These are phyloP conservation scores for Dufourea novaeangliae DNA, from an alignment of 1,140 invertebrate genomes.

Conservation along the genomic window DNA sequence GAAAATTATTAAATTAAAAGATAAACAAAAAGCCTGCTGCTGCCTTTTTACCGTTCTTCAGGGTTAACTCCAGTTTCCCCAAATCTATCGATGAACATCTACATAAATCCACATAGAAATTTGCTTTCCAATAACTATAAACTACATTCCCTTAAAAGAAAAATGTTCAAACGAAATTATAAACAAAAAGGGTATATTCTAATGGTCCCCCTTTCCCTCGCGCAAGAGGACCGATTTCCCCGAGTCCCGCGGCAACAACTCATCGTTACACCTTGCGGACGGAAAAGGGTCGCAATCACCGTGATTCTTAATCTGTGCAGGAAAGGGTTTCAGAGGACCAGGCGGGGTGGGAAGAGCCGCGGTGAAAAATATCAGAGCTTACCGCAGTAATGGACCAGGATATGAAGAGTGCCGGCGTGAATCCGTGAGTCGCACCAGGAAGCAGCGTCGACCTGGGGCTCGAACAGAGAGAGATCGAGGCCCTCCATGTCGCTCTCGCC, in stretches of 20 bases:
- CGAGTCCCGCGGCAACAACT: background rate
- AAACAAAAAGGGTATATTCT: background rate
- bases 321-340: background rate
- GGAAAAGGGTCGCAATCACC: constrained; percentile 1
- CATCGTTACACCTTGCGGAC: background rate
- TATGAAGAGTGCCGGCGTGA: constrained; percentile 78
- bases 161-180: background rate
- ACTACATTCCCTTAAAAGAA: too few species aligned
- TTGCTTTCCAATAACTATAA: too few species aligned
- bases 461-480: constrained; percentile 86
- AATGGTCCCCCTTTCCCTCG: background rate
- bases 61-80: too few species aligned
- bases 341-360: too few species aligned
- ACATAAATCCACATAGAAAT: too few species aligned
- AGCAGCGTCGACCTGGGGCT: constrained; percentile 82
- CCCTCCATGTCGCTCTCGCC: constrained; percentile 86
- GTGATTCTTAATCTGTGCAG: constrained; percentile 11
- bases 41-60: too few species aligned
- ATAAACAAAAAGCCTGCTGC: too few species aligned
- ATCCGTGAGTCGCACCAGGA: constrained; percentile 77
- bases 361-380: constrained; percentile 63
- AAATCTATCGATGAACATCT: too few species aligned
- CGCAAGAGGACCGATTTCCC: background rate
- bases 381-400: constrained; percentile 77
- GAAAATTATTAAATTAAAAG: too few species aligned